Percentiles rank a stretch among this genome's conserved stretches.
Evolutionary conservation across 1,140 invertebrate genomes (phyloP).

Genomic region (Sesamia nonagrioides): DNA sequence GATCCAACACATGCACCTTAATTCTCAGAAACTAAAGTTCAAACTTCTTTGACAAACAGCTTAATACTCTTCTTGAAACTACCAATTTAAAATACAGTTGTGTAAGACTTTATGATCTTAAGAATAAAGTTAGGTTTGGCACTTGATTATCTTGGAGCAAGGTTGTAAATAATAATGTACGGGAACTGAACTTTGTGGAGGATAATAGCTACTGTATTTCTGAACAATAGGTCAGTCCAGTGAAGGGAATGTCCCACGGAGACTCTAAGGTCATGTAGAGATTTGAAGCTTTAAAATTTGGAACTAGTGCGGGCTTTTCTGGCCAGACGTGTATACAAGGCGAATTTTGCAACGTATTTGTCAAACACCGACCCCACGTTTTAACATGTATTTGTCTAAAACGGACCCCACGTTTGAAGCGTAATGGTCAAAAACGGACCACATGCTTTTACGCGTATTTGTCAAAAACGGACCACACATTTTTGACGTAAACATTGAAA

Average conservation of each 20-base stretch:
- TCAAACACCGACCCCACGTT: too few relatives aligned
- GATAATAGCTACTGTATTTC: slow-evolving; percentile 46
- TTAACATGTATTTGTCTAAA: too few relatives aligned
- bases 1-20: background rate
- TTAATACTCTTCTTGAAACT: slow-evolving; percentile 21
- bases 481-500: too few relatives aligned
- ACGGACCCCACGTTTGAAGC: too few relatives aligned
- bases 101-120: background rate
- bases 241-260: slow-evolving; percentile 47
- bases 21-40: background rate
- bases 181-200: slow-evolving; percentile 26
- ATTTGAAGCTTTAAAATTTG: slow-evolving; percentile 12
- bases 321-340: background rate
- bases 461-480: too few relatives aligned
- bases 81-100: slow-evolving; percentile 3
- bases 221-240: slow-evolving; percentile 50
- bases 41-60: slow-evolving; percentile 10
- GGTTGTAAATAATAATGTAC: slow-evolving; percentile 25
- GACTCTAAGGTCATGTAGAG: slow-evolving; percentile 37
- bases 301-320: background rate
- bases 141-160: background rate
- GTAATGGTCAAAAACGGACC: too few relatives aligned
- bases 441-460: too few relatives aligned
- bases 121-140: background rate
- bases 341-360: too few relatives aligned